These are phyloP conservation scores for Papilio gigon DNA, from an alignment of 2,888 invertebrate species.

Conservation along the genomic window DNA sequence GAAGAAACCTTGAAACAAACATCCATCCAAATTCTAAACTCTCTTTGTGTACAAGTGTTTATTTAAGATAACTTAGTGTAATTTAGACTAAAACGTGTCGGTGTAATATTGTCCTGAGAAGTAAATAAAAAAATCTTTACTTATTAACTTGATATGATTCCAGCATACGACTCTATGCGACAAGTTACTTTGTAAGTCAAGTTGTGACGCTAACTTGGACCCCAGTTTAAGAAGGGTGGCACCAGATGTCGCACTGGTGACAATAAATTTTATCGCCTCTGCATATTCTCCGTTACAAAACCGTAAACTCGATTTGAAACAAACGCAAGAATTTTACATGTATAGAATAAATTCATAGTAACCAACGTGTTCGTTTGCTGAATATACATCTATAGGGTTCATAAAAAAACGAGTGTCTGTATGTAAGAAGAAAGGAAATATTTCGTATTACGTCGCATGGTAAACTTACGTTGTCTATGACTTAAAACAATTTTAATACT, in stretches of 20 bases:
- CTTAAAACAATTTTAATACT: not conserved
- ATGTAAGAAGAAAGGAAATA: too few relatives aligned
- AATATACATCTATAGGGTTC: too few relatives aligned
- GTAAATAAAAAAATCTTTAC: not conserved
- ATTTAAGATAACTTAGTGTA: too few relatives aligned
- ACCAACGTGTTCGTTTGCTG: not conserved
- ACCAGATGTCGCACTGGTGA: conserved; percentile 80
- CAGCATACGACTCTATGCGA: not conserved
- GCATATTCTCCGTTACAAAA: conserved; percentile 75
- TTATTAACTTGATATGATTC: not conserved
- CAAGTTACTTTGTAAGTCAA: conserved; percentile 10
- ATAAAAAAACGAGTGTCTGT: too few relatives aligned
- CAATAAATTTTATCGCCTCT: conserved; percentile 81
- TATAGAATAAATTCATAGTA: conserved; percentile 2
- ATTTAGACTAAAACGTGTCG: too few relatives aligned
- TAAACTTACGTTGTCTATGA: too few relatives aligned
- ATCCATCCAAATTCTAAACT: too few relatives aligned
- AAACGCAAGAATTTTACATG: conserved; percentile 67
- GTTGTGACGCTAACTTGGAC: conserved; percentile 45
- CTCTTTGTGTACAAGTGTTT: too few relatives aligned
- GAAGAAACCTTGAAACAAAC: too few relatives aligned
- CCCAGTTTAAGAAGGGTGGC: conserved; percentile 59
- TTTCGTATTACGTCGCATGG: too few relatives aligned
- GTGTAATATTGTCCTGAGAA: too few relatives aligned
- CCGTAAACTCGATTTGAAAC: conserved; percentile 74